Evolutionary conservation across 2,113 vertebrate genomes (phyloP).

Genomic region (Thermophis baileyi): DNA sequence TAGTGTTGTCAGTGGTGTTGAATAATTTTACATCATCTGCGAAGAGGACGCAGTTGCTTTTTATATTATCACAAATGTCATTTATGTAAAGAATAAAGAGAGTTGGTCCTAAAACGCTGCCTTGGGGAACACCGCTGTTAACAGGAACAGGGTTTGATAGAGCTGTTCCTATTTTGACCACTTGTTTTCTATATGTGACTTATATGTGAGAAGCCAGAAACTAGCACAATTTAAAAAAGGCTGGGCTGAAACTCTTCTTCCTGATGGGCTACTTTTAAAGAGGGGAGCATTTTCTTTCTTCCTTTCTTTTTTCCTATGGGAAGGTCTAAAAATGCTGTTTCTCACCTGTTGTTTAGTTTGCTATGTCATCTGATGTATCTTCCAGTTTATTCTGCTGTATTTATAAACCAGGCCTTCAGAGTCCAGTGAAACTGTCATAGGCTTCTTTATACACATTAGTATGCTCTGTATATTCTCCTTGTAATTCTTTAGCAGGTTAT

Average conservation of each 20-base stretch:
- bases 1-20: no score
- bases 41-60: no score
- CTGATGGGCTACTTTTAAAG: neutral
- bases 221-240: neutral
- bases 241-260: neutral
- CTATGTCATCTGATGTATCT: neutral
- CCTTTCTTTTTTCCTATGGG: no score
- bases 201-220: neutral
- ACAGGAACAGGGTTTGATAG: no score
- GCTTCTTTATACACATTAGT: no score
- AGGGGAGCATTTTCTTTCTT: neutral
- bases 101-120: no score
- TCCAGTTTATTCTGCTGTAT: neutral
- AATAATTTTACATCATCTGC: no score
- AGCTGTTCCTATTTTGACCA: no score
- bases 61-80: no score
- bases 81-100: no score
- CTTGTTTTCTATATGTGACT: no score
- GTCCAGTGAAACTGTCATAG: neutral
- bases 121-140: no score
- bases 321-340: neutral
- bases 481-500: neutral
- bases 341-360: neutral
- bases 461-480: neutral
- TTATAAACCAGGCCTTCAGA: neutral